phyloP scores from a whole-genome alignment of 2,113 vertebrate genomes.

The Podarcis raffonei region DNA sequence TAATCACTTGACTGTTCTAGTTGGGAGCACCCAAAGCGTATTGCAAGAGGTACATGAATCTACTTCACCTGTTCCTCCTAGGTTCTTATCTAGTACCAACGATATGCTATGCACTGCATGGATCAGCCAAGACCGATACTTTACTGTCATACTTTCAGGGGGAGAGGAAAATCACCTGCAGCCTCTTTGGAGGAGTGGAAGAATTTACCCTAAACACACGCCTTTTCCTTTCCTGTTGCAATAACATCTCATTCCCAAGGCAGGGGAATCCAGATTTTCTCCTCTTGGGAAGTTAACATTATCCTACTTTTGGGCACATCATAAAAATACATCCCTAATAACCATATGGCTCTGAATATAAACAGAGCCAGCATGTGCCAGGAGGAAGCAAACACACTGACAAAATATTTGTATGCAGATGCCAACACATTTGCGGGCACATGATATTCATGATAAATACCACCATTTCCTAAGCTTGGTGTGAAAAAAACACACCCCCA shows the following conservation, averaged over 20 bases:
- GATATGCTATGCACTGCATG: neutral
- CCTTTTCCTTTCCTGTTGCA: neutral
- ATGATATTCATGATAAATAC: conserved; percentile 19
- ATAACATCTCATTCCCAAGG: neutral
- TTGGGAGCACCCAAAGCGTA: neutral
- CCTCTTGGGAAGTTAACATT: neutral
- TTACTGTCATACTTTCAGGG: neutral
- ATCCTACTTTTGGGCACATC: conserved; percentile 7
- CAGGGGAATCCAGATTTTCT: neutral
- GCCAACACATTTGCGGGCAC: conserved; percentile 6
- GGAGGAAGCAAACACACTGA: conserved; percentile 22
- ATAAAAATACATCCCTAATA: conserved; percentile 24
- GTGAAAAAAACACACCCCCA: neutral
- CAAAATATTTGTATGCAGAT: conserved; percentile 21
- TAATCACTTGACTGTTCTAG: neutral
- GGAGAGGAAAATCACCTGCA: neutral
- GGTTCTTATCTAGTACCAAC: neutral
- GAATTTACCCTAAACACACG: neutral
- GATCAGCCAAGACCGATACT: neutral
- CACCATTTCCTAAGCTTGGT: neutral
- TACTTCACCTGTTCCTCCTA: neutral
- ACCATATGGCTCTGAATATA: conserved; percentile 17
- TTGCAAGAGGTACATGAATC: neutral
- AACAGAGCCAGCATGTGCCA: conserved; percentile 26
- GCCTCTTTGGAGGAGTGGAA: neutral